A percentile compares a stretch with the other conserved stretches of the same genome.
These are phyloP conservation scores for Rhaphigaster nebulosa DNA, from an alignment of 2,888 invertebrate species.

Conservation along the genomic window DNA sequence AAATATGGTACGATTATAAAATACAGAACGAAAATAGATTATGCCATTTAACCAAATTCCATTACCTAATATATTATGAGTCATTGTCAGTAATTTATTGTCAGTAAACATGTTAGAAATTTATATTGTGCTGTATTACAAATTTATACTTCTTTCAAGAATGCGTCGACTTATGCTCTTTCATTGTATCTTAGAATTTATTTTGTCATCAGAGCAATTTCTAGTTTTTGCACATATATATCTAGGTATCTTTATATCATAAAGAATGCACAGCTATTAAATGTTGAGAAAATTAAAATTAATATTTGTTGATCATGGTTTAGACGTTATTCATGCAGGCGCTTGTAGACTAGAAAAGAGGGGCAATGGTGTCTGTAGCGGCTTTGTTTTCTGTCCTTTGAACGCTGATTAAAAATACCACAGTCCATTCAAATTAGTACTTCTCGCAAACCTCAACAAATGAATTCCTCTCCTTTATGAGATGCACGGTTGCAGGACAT, in stretches of 20 bases:
- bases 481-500: background rate
- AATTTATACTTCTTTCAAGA: too few relatives aligned
- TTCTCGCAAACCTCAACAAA: background rate
- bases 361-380: background rate
- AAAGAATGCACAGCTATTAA: background rate
- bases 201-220: background rate
- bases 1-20: too few relatives aligned
- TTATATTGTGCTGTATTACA: too few relatives aligned
- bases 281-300: background rate
- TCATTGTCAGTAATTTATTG: too few relatives aligned
- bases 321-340: background rate
- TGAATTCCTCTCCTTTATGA: background rate
- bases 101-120: too few relatives aligned
- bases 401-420: slow-evolving; percentile 27
- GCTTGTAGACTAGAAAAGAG: background rate
- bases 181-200: too few relatives aligned
- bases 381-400: slow-evolving; percentile 2
- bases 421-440: background rate
- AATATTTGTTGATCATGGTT: background rate
- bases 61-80: too few relatives aligned
- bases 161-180: too few relatives aligned
- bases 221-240: too few relatives aligned
- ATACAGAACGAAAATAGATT: too few relatives aligned
- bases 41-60: too few relatives aligned
- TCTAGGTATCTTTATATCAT: too few relatives aligned